phyloP scores from a whole-genome alignment of 2,797 vertebrate genomes.

The Tapirus indicus region DNA sequence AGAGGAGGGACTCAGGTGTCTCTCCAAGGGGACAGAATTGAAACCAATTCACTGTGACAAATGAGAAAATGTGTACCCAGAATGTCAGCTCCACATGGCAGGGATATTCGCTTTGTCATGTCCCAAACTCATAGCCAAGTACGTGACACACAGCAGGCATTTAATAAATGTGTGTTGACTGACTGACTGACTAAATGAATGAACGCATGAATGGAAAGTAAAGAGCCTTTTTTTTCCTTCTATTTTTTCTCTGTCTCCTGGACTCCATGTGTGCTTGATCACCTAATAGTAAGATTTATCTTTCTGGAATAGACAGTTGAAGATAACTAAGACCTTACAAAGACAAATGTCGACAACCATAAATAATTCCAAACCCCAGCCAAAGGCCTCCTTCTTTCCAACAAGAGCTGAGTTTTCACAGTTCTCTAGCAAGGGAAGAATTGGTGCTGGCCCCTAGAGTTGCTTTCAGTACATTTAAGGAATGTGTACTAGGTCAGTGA shows the following conservation, averaged over 20 bases:
- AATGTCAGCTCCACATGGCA: background rate
- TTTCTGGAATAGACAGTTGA: background rate
- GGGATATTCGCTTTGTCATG: background rate
- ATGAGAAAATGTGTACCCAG: background rate
- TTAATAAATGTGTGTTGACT: background rate
- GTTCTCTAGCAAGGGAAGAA: background rate
- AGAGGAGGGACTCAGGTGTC: background rate
- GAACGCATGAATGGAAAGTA: background rate
- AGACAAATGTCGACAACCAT: constrained; percentile 1
- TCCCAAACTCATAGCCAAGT: background rate
- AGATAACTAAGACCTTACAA: constrained; percentile 27
- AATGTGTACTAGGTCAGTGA: background rate
- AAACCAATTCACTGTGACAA: background rate
- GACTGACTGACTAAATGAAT: background rate
- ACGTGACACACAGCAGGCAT: background rate
- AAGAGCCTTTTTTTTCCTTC: background rate
- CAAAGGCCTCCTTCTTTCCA: constrained; percentile 27
- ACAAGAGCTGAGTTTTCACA: constrained; percentile 43
- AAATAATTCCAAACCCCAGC: constrained; percentile 7
- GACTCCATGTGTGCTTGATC: background rate
- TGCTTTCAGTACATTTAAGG: background rate
- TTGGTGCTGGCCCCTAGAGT: background rate
- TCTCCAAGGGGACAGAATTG: background rate
- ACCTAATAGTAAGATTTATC: background rate
- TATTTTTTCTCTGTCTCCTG: background rate